These are phyloP conservation scores for Heteractis magnifica DNA, from an alignment of 92 coral and sea anemone genomes.

Conservation along the genomic window DNA sequence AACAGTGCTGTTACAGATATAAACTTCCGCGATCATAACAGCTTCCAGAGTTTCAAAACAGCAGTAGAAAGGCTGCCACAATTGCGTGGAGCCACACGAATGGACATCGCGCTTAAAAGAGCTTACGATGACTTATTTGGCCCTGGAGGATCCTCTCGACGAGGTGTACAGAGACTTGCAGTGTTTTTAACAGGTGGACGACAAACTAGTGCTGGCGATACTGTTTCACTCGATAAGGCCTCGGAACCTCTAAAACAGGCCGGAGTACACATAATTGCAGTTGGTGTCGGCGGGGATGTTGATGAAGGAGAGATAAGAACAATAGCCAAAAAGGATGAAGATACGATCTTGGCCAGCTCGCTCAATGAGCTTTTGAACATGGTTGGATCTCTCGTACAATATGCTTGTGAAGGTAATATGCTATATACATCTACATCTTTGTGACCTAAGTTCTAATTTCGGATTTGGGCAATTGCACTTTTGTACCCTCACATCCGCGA, in stretches of 20 bases:
- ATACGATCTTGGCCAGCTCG: constrained; percentile 36
- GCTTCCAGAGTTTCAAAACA: constrained; percentile 24
- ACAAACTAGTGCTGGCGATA: constrained; percentile 16
- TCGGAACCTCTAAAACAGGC: constrained; percentile 26
- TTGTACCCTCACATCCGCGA: too few species aligned
- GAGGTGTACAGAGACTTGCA: constrained; percentile 63
- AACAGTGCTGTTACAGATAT: constrained; percentile 32
- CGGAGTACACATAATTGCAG: constrained; percentile 52
- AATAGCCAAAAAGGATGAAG: constrained; percentile 52
- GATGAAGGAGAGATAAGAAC: constrained; percentile 35
- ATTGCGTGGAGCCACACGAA: constrained; percentile 46
- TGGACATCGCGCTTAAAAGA: constrained; percentile 46
- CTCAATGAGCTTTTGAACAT: constrained; percentile 34
- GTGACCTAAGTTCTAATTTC: neutral
- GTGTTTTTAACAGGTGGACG: constrained; percentile 65
- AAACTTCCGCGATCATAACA: constrained; percentile 33
- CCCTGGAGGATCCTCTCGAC: constrained; percentile 56
- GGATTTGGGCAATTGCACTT: neutral
- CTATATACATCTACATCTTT: neutral
- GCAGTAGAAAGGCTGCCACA: constrained; percentile 38
- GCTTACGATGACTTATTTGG: constrained; percentile 60
- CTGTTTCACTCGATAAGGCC: constrained; percentile 36
- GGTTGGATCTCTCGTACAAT: constrained; percentile 30
- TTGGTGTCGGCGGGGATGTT: constrained; percentile 52
- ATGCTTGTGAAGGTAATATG: constrained; percentile 38